Evolutionary conservation across 2,113 vertebrate genomes (phyloP).

Genomic region (Amphiprion ocellaris): DNA sequence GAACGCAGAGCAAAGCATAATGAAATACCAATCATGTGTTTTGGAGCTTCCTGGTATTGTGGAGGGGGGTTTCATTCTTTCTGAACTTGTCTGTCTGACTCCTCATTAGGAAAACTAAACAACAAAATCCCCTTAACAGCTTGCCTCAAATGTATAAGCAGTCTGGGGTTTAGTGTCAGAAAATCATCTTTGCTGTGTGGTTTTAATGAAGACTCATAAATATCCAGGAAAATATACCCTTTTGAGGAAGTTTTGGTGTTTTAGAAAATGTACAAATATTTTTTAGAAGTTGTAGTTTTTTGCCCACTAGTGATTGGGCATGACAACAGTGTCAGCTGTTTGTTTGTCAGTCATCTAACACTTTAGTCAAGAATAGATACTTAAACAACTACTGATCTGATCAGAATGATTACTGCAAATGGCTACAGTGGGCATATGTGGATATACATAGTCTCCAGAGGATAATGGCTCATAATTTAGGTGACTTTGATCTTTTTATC

Average conservation of each 20-base stretch:
- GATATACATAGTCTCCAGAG: slow-evolving; percentile 29
- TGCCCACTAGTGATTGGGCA: slow-evolving; percentile 6
- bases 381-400: slow-evolving; percentile 18
- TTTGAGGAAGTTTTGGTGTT: slow-evolving; percentile 1
- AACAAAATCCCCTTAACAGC: slow-evolving; percentile 50
- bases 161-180: slow-evolving; percentile 28
- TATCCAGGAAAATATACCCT: slow-evolving; percentile 7
- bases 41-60: slow-evolving; percentile 47
- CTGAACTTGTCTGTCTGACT: slow-evolving; percentile 53
- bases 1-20: slow-evolving; percentile 44
- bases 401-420: slow-evolving; percentile 29
- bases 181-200: slow-evolving; percentile 23
- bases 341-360: slow-evolving; percentile 27
- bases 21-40: slow-evolving; percentile 65
- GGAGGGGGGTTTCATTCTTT: slow-evolving; percentile 14
- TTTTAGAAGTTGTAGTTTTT: slow-evolving; percentile 3
- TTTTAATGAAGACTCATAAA: neutral
- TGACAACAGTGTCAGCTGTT: neutral
- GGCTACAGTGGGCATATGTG: neutral
- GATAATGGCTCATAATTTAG: slow-evolving; percentile 25
- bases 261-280: neutral
- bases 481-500: slow-evolving; percentile 16
- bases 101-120: slow-evolving; percentile 54
- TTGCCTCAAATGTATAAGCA: slow-evolving; percentile 35
- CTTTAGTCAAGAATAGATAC: slow-evolving; percentile 1